phyloP scores from a whole-genome alignment of 2,888 invertebrate species.

The Monoplex corrugatus region DNA sequence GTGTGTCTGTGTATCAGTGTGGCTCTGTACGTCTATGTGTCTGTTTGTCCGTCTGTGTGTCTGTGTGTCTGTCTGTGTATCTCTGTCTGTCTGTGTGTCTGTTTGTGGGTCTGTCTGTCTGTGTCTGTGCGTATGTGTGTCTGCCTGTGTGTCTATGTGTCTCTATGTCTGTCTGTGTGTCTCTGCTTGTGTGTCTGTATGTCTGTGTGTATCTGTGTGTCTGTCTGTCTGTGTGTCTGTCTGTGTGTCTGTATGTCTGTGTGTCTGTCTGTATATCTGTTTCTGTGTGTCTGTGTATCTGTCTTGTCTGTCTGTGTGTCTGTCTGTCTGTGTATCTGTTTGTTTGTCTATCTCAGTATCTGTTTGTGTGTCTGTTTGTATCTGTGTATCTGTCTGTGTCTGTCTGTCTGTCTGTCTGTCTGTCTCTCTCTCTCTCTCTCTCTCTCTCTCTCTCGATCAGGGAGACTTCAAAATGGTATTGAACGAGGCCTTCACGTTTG shows the following conservation, averaged over 20 bases:
- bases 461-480: no score
- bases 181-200: not conserved
- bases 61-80: no score
- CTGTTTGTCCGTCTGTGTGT: no score
- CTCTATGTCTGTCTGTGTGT: not conserved
- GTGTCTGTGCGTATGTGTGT: not conserved
- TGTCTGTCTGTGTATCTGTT: not conserved
- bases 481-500: not conserved
- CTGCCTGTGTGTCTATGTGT: no score
- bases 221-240: not conserved
- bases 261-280: not conserved
- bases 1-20: no score
- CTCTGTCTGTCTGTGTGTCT: no score
- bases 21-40: no score
- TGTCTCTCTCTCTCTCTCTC: no score
- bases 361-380: no score
- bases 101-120: no score
- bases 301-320: no score
- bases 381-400: not conserved
- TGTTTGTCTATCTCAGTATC: not conserved
- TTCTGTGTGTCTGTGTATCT: not conserved
- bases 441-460: no score
- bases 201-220: not conserved
- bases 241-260: not conserved
- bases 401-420: not conserved